Conservation (phyloP, 2,113 vertebrate species). For the Passer montanus region DNA sequence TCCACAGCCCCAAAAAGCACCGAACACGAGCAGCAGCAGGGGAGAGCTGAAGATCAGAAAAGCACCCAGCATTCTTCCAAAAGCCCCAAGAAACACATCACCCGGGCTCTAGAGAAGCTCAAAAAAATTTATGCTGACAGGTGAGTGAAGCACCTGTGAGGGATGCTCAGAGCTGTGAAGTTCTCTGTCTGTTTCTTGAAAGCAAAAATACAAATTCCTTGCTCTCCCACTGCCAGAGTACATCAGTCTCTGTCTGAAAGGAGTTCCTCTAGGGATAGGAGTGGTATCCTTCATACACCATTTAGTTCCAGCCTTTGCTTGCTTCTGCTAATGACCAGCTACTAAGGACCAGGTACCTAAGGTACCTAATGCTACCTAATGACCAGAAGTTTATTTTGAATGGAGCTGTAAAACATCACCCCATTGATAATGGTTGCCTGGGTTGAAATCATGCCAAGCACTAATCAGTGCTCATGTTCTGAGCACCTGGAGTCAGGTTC, state of each 20-base stretch:
- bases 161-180: background rate
- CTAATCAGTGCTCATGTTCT: background rate
- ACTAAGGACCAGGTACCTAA: no score
- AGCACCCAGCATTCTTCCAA: conserved; percentile 19
- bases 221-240: background rate
- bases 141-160: conserved; percentile 52
- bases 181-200: background rate
- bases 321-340: background rate
- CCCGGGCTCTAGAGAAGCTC: conserved; percentile 56
- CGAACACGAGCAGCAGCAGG: background rate
- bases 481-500: background rate
- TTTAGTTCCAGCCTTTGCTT: background rate
- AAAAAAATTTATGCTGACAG: conserved; percentile 80
- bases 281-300: background rate
- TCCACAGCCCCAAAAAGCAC: background rate
- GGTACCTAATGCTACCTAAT: background rate
- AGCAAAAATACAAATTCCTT: background rate
- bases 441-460: background rate
- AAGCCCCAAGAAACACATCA: conserved; percentile 8
- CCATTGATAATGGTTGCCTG: background rate
- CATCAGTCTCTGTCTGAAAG: background rate
- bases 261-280: background rate
- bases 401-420: background rate
- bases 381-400: background rate
- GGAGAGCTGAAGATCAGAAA: conserved; percentile 22